Evolutionary conservation across 2,113 vertebrate genomes (phyloP), one percentile per base, ranked within the genome.

Genomic region (Chloroceryle aenea): DNA sequence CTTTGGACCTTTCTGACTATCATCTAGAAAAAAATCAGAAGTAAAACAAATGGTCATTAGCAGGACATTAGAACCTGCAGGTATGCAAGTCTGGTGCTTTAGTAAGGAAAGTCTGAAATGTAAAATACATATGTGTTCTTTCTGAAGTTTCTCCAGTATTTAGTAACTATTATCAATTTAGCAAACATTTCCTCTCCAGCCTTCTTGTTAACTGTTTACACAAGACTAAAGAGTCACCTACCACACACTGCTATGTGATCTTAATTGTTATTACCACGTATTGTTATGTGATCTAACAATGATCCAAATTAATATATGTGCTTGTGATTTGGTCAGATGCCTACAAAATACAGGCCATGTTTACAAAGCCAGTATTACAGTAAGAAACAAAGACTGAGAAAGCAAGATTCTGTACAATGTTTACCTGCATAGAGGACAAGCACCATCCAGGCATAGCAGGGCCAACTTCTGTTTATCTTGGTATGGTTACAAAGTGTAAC

Each of bases 1-100:
- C 95, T 99, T 99, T 0, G 99, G 99, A 62, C 98, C 99, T 66
- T 98, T 99, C 93, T 99, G 98, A 63, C 98, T 95, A 8, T 99
- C 99, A 91, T 98, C 99, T 99, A 89, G n/a, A 69, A 69, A 94
- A 84, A 78, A 61, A 56, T 18, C 11, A 11, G 34, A 79, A 84
- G 25, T 58, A 83, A 94, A 97, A 80, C 42, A 81, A 83, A 61
- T 23, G 9, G 53, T 52, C 21, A 20, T 81, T 55, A 87, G 42
- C 75, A 94, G 61, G 30, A 58, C 15, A 40, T 58, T 27, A 85
- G 32, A 26, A 85, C 40, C 23, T 58, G 73, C 43, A 50, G 34
- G n/a, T 21, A 77, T 4, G 18, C 32, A 66, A 42, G 19, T 14
- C 50, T 62, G 3, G 0, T 36, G 45, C 6, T 1, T 83, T 43